Conservation (phyloP, 2,113 vertebrate genomes). For the Axis porcinus region DNA sequence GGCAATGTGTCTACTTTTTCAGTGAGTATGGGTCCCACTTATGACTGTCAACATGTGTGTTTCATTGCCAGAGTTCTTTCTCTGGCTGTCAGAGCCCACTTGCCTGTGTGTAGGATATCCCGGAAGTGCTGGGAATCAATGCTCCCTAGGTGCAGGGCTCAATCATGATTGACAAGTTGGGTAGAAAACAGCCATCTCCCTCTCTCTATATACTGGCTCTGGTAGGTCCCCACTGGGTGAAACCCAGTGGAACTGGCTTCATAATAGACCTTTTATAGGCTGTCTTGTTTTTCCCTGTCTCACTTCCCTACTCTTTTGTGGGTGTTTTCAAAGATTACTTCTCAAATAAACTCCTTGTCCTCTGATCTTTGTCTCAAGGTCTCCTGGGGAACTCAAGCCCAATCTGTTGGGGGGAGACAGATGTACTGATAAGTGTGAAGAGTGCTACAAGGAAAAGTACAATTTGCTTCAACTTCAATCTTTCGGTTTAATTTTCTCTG, state of each 20-base stretch:
- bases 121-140: neutral
- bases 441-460: neutral
- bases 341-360: neutral
- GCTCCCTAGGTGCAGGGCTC: neutral
- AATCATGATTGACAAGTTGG: neutral
- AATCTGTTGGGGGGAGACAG: neutral
- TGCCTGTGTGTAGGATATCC: neutral
- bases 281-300: neutral
- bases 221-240: neutral
- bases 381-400: neutral
- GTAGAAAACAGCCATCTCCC: neutral
- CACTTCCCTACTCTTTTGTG: neutral
- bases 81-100: neutral
- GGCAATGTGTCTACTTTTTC: neutral
- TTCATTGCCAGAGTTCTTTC: neutral
- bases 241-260: neutral
- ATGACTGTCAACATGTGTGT: neutral
- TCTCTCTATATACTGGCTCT: neutral
- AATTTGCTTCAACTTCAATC: neutral
- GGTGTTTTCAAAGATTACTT: conserved; percentile 6
- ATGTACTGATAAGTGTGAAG: neutral
- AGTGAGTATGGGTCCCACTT: neutral
- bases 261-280: neutral
- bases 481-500: conserved; percentile 28
- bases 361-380: neutral